Conservation (phyloP, 1,140 invertebrate genomes). For the Drosophila ercepeae region DNA sequence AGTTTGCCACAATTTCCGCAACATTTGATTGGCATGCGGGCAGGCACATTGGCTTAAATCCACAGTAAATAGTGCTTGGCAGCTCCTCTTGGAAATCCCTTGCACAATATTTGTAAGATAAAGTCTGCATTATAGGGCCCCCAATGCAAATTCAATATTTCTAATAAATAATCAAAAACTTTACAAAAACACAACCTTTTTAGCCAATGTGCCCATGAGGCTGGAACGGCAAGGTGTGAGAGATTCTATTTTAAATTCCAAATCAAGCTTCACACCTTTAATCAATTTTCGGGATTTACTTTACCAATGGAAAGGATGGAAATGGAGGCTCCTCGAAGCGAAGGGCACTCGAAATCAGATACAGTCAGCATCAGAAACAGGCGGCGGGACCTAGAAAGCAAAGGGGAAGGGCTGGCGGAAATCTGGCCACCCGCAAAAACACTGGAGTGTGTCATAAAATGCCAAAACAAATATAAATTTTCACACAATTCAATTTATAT, state of each 20-base stretch:
- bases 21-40: conserved; percentile 58
- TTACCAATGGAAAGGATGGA: conserved; percentile 3
- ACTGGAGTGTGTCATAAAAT: conserved; percentile 71
- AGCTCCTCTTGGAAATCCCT: too few relatives aligned
- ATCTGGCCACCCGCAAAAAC: conserved; percentile 41
- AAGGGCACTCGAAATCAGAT: conserved; percentile 28
- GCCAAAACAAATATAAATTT: conserved; percentile 73
- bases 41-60: not conserved
- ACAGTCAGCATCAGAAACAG: conserved; percentile 28
- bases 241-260: conserved; percentile 64
- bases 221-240: not conserved
- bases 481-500: conserved; percentile 73
- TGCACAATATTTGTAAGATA: too few relatives aligned
- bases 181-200: not conserved
- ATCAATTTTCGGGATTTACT: conserved; percentile 50
- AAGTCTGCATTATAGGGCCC: too few relatives aligned
- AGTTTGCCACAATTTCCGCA: conserved; percentile 75
- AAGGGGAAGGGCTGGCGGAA: conserved; percentile 9
- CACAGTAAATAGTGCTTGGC: not conserved
- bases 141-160: not conserved
- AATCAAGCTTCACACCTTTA: conserved; percentile 59
- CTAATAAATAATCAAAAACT: not conserved
- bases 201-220: not conserved
- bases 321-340: conserved; percentile 1
- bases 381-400: not conserved